Conservation (phyloP, 2,113 vertebrate genomes). For the Typhlomys cinereus region DNA sequence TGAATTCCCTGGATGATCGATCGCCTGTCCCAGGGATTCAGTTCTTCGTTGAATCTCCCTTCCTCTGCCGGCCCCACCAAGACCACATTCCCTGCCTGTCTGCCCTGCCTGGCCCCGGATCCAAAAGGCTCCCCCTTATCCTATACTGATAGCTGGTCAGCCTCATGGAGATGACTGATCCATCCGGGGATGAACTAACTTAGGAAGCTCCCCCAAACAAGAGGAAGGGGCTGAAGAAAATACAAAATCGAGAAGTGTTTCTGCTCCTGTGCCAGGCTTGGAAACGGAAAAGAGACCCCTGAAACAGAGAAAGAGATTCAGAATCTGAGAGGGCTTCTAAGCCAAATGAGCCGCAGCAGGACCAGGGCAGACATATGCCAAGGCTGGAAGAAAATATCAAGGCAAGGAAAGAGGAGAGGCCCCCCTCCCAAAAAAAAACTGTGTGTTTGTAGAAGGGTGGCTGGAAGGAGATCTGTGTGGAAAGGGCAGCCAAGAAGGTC, state of each 20-base stretch:
- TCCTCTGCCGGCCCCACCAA: background rate
- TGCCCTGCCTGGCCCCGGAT: background rate
- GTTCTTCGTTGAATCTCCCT: background rate
- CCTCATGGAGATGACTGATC: background rate
- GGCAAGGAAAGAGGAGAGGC: background rate
- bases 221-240: background rate
- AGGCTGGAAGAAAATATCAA: background rate
- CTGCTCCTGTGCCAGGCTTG: background rate
- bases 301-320: constrained; percentile 14
- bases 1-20: constrained; percentile 62
- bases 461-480: constrained; percentile 4
- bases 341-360: constrained; percentile 44
- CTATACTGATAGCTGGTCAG: background rate
- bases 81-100: background rate
- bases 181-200: background rate
- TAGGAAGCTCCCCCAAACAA: background rate
- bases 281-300: background rate
- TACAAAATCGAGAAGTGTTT: constrained; percentile 2
- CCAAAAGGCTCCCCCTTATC: background rate
- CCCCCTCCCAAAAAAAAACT: background rate
- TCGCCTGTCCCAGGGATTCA: constrained; percentile 40
- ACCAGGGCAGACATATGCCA: constrained; percentile 1
- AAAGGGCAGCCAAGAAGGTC: constrained; percentile 39
- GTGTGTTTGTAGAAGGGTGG: background rate
- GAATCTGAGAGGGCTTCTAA: constrained; percentile 3